A percentile compares a stretch with the other conserved stretches of the same genome.
These are phyloP conservation scores for Salminus brasiliensis DNA, from an alignment of 2,113 vertebrate species.

Conservation along the genomic window DNA sequence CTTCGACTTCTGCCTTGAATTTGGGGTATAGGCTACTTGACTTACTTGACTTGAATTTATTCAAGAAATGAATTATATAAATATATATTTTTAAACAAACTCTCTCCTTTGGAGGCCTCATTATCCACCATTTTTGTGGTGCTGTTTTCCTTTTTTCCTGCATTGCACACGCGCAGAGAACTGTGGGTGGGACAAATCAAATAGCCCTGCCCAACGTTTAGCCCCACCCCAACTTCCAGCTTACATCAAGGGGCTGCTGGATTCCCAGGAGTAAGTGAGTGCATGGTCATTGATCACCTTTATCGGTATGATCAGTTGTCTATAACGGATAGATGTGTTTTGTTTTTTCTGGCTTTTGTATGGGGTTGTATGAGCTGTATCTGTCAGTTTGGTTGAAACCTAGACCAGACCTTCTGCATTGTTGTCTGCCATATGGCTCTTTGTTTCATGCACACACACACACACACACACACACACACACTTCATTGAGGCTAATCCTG, in stretches of 20 bases:
- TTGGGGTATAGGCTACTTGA: too few relatives aligned
- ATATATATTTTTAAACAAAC: too few relatives aligned
- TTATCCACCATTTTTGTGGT: too few relatives aligned
- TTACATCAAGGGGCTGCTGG: neutral
- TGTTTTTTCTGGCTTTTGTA: neutral
- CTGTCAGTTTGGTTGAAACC: neutral
- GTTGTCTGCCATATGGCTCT: conserved; percentile 6
- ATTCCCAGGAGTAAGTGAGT: neutral
- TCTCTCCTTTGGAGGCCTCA: too few relatives aligned
- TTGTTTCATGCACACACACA: neutral
- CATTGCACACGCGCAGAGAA: too few relatives aligned
- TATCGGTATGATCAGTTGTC: neutral
- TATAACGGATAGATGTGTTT: too few relatives aligned
- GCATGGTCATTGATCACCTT: neutral
- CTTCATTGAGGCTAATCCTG: conserved; percentile 8
- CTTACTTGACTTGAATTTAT: too few relatives aligned
- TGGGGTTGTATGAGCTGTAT: neutral
- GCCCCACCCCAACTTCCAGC: neutral
- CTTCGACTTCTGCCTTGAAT: too few relatives aligned
- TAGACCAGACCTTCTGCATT: neutral
- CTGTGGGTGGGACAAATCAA: neutral
- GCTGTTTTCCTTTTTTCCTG: too few relatives aligned
- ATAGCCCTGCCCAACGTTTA: neutral
- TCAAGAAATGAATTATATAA: too few relatives aligned
- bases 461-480: neutral